Evolutionary conservation across 1,140 invertebrate genomes (phyloP), one percentile per base, ranked within the genome.

Genomic region (Lepidurus apus): DNA sequence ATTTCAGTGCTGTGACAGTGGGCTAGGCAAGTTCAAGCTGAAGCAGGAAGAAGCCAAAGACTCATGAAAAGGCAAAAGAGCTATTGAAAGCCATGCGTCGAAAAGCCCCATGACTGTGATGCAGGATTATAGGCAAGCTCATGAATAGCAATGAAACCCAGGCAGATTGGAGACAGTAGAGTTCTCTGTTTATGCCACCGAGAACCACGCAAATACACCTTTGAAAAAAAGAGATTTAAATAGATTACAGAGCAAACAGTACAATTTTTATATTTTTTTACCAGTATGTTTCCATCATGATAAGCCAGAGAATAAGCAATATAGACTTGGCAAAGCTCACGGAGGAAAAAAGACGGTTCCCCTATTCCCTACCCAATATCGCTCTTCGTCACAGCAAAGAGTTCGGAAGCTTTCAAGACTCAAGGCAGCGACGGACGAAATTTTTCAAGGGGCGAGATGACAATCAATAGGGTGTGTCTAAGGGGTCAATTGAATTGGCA

Each of bases 401-500:
- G 21, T 65, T 65, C 21, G 53, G 53, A 65, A 13, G 53, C 53
- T 21, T 65, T 65, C 53, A 5, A 13, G 17, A 21, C 21, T 65
- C 21, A 13, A 7, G 17, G 53, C 53, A 17, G 53, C 17, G 53
- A 65, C 53, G 53, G 53, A 65, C 4, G 53, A 65, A 65, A 65
- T 65, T 65, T 65, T 65, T 21, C 53, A 65, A 13, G 53, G 53
- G 53, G 21, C 53, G 17, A 65, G 53, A 65, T n/a, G 53, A 13
- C 13, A 9, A 65, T 65, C 53, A 65, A 65, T 65, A 65, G 53
- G 53, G 53, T 65, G 53, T 65, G 53, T 65, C 53, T 65, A 65
- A 13, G 53, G 21, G 53, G 53, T 65, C 53, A 65, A 65, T 65
- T 65, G 53, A 65, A 65, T 65, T n/a, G 53, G 53, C 53, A 65